Conservation (phyloP, 2,797 vertebrate species). For the Platyrinchus mystaceus region DNA sequence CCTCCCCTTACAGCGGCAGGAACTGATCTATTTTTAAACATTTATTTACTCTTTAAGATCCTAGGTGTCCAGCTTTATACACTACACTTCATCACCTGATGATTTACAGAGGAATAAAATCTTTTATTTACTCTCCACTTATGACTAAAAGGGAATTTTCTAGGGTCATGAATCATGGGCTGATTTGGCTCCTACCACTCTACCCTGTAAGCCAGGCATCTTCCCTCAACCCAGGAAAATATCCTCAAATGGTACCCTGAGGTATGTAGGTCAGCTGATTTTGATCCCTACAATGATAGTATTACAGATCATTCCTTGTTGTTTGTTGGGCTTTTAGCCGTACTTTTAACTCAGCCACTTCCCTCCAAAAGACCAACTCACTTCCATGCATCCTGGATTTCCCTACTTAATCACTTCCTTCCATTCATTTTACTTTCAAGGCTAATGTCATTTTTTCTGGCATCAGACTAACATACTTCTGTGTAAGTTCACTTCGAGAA, state of each 20-base stretch:
- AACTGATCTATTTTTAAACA: constrained; percentile 13
- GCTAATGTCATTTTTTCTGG: background rate
- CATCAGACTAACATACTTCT: background rate
- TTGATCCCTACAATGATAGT: background rate
- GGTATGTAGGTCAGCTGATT: background rate
- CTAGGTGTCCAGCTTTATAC: background rate
- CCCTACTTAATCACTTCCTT: background rate
- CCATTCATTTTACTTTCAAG: background rate
- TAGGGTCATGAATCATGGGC: background rate
- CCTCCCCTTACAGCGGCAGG: background rate
- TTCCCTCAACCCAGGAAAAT: background rate
- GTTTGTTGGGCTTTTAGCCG: background rate
- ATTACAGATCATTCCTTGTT: background rate
- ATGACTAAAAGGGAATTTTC: background rate
- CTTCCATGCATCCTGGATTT: background rate
- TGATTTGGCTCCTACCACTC: background rate
- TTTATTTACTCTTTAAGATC: background rate
- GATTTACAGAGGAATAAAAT: constrained; percentile 16
- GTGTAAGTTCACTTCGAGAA: background rate
- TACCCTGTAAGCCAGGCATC: background rate
- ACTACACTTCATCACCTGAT: constrained; percentile 3
- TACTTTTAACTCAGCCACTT: background rate
- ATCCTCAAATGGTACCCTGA: background rate
- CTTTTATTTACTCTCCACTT: constrained; percentile 1
- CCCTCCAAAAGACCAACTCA: background rate